Evolutionary conservation across 2,888 invertebrate species (phyloP).

Genomic region (Amiota communis): DNA sequence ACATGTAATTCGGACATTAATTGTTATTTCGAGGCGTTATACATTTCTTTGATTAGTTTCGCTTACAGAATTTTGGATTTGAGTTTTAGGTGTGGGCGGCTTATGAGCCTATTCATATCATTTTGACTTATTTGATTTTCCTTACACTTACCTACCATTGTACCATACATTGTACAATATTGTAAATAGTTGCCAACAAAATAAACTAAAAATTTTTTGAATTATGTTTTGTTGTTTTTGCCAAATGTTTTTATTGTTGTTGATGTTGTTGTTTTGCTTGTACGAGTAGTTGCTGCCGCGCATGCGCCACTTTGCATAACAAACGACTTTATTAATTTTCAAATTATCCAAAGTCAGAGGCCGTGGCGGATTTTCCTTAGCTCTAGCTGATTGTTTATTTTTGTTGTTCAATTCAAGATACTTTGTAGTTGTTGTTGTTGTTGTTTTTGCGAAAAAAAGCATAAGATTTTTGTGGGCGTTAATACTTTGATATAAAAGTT

Average conservation of each 20-base stretch:
- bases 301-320: constrained; percentile 61
- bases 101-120: too few relatives aligned
- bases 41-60: neutral
- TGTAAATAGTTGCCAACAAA: constrained; percentile 49
- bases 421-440: neutral
- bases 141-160: constrained; percentile 28
- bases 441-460: constrained; percentile 1
- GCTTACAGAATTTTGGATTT: neutral
- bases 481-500: constrained; percentile 19
- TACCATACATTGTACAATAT: too few relatives aligned
- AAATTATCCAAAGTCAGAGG: constrained; percentile 66
- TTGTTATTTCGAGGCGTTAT: neutral
- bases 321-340: constrained; percentile 66
- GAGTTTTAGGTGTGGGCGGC: neutral
- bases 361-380: constrained; percentile 54
- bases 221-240: neutral
- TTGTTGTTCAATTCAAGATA: neutral
- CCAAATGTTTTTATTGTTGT: neutral
- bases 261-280: neutral
- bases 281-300: constrained; percentile 3
- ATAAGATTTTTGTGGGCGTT: constrained; percentile 54
- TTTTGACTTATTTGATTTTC: constrained; percentile 53
- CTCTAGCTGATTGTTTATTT: constrained; percentile 56
- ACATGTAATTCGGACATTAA: constrained; percentile 30
- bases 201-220: too few relatives aligned